phyloP scores from a whole-genome alignment of 2,797 vertebrate genomes.

The Miichthys miiuy region DNA sequence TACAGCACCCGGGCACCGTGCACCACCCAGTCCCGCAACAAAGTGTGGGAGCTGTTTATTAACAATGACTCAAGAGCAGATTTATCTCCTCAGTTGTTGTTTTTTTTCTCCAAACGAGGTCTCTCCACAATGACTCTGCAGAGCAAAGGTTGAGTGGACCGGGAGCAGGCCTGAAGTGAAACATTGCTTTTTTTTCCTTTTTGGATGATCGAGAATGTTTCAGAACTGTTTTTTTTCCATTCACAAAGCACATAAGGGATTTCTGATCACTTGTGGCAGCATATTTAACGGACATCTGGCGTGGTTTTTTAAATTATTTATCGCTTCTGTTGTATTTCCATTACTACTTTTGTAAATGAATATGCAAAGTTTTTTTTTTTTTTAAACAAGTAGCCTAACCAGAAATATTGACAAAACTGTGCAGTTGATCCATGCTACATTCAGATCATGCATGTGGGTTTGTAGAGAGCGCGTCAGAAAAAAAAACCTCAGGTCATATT shows the following conservation, averaged over 20 bases:
- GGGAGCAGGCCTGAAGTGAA: constrained; percentile 60
- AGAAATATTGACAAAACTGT: constrained; percentile 71
- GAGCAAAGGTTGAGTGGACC: constrained; percentile 62
- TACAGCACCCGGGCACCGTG: constrained; percentile 91
- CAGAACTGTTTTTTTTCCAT: constrained; percentile 56
- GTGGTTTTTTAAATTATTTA: constrained; percentile 86
- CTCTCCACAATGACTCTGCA: constrained; percentile 73
- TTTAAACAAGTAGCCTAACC: constrained; percentile 62
- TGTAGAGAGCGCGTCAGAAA: constrained; percentile 65
- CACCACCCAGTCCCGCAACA: constrained; percentile 93
- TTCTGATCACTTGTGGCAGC: constrained; percentile 77
- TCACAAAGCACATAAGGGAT: constrained; percentile 80
- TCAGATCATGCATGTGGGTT: constrained; percentile 72
- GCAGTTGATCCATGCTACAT: constrained; percentile 71
- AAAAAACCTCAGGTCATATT: constrained; percentile 88
- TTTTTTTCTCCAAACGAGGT: constrained; percentile 60
- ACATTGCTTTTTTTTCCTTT: constrained; percentile 47
- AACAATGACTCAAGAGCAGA: constrained; percentile 79
- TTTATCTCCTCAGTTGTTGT: constrained; percentile 37
- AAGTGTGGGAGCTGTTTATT: constrained; percentile 93
- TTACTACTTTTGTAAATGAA: constrained; percentile 78
- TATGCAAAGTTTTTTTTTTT: constrained; percentile 69
- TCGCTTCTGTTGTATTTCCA: constrained; percentile 78
- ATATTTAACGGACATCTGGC: constrained; percentile 84
- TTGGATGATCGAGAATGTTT: constrained; percentile 64